phyloP scores from a whole-genome alignment of 2,797 vertebrate species.

The Euphonia xanthogaster region DNA sequence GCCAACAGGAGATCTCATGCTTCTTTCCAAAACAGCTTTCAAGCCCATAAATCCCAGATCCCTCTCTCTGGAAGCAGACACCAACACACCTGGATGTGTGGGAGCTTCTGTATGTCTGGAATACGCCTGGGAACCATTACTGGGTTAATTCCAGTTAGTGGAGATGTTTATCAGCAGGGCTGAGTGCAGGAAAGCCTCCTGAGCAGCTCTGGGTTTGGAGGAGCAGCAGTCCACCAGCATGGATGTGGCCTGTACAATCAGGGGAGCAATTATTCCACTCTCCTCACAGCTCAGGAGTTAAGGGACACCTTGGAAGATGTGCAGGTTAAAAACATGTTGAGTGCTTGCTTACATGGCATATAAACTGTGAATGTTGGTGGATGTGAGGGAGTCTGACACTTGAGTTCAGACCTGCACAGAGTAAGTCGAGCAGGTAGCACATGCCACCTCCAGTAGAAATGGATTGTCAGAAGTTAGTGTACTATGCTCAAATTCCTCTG shows the following conservation, averaged over 20 bases:
- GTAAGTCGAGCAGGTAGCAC: neutral
- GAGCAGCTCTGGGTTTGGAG: neutral
- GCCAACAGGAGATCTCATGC: neutral
- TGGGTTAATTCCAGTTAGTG: neutral
- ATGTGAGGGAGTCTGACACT: neutral
- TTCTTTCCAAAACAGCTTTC: neutral
- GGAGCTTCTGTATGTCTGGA: neutral
- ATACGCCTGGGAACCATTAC: neutral
- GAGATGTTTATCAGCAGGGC: neutral
- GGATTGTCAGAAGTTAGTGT: neutral
- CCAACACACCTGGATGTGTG: neutral
- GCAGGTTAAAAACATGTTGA: neutral
- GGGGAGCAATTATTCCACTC: neutral
- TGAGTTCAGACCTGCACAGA: rapidly evolving
- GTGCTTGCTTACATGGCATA: neutral
- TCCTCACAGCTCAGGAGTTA: neutral
- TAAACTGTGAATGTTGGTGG: neutral
- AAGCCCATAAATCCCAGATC: neutral
- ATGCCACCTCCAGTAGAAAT: neutral
- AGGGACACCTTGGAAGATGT: neutral
- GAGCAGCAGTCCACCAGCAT: neutral
- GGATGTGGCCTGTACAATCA: no score
- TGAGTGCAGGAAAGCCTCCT: neutral
- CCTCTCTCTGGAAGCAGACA: neutral
- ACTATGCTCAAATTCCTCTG: neutral